phyloP scores from a whole-genome alignment of 2,113 vertebrate genomes.

The Ceratotherium simum region DNA sequence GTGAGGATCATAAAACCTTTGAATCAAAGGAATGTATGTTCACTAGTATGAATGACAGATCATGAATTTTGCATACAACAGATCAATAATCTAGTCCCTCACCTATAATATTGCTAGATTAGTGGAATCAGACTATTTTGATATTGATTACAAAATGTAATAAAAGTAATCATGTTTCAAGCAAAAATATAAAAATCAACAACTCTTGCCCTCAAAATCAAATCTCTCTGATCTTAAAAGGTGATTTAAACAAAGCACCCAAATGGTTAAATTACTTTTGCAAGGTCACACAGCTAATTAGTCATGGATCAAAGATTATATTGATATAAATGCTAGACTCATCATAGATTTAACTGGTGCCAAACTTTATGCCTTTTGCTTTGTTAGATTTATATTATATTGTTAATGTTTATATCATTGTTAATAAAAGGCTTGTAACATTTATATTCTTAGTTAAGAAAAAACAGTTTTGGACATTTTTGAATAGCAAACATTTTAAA shows the following conservation, averaged over 20 bases:
- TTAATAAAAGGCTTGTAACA: background rate
- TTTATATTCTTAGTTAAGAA: background rate
- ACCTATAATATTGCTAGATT: background rate
- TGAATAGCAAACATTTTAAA: background rate
- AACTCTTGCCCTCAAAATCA: background rate
- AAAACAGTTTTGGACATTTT: background rate
- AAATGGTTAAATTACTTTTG: background rate
- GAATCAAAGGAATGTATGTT: background rate
- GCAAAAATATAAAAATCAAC: background rate
- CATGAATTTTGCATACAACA: background rate
- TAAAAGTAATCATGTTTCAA: background rate
- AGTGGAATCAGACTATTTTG: background rate
- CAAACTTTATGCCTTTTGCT: background rate
- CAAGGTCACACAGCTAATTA: background rate
- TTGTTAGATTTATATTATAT: background rate
- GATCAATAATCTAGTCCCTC: background rate
- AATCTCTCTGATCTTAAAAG: background rate
- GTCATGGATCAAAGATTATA: background rate
- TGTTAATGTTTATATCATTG: background rate
- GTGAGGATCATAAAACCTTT: background rate
- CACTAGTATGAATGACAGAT: background rate
- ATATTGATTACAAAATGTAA: background rate
- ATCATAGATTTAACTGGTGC: background rate
- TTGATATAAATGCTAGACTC: background rate
- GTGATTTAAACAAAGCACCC: background rate